Percentiles rank a stretch among this genome's conserved stretches.
These are phyloP conservation scores for Periplaneta americana DNA, from an alignment of 1,140 invertebrate species.

Conservation along the genomic window DNA sequence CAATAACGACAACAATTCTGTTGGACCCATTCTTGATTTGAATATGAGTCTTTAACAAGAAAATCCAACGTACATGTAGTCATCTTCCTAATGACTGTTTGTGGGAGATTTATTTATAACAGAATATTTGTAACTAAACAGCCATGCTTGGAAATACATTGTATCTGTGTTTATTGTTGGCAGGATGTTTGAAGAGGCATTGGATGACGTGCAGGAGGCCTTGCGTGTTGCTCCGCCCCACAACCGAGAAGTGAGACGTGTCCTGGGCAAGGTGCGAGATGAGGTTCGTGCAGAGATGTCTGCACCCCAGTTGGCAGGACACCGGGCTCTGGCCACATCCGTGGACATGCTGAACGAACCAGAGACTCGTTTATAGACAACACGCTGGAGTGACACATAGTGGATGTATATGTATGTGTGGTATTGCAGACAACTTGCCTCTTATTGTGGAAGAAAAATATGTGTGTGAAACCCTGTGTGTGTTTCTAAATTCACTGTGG, in stretches of 20 bases:
- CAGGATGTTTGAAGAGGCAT: constrained; percentile 50
- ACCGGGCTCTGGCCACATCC: constrained; percentile 28
- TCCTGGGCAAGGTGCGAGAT: constrained; percentile 57
- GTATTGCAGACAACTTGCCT: neutral
- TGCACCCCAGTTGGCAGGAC: constrained; percentile 31
- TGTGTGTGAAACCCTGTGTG: neutral
- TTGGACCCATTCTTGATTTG: too few relatives aligned
- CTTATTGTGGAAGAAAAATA: neutral
- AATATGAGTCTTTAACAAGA: too few relatives aligned
- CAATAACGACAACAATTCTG: too few relatives aligned
- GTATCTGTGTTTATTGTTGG: constrained; percentile 13
- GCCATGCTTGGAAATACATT: too few relatives aligned
- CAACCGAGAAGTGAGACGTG: constrained; percentile 58
- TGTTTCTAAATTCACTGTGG: neutral
- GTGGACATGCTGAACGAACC: constrained; percentile 37
- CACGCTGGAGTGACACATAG: neutral
- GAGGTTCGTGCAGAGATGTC: constrained; percentile 45
- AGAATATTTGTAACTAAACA: too few relatives aligned
- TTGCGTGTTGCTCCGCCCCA: constrained; percentile 55
- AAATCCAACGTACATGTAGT: too few relatives aligned
- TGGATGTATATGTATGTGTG: neutral
- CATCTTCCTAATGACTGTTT: too few relatives aligned
- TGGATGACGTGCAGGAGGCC: constrained; percentile 64
- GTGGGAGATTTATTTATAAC: too few relatives aligned
- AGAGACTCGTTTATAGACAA: constrained; percentile 16